phyloP scores from a whole-genome alignment of 1,140 invertebrate genomes.

The Aphelinus atriplicis region DNA sequence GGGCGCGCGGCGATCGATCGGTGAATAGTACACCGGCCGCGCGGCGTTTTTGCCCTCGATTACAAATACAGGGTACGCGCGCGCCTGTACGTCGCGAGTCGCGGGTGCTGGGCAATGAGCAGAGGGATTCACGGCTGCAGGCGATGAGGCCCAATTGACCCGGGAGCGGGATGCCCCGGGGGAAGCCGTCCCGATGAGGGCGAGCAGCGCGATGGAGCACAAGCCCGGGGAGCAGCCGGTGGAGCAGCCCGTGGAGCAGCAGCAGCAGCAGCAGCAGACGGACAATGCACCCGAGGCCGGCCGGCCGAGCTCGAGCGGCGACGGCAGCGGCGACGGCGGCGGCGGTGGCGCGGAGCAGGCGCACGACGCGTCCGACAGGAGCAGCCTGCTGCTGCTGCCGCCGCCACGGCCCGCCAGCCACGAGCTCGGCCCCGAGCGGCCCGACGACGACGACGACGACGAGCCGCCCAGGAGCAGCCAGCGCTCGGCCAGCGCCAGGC shows the following conservation, averaged over 20 bases:
- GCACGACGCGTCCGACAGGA: conserved; percentile 19
- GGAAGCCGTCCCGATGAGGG: conserved; percentile 29
- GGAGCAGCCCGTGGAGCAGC: background rate
- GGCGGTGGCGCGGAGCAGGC: background rate
- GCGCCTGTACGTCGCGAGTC: too few relatives aligned
- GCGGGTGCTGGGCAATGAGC: background rate
- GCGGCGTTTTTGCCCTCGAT: background rate
- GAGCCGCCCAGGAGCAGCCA: conserved; percentile 9
- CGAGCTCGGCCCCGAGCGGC: conserved; percentile 6
- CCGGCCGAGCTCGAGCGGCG: conserved; percentile 4
- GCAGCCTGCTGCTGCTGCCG: background rate
- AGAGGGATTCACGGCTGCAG: too few relatives aligned
- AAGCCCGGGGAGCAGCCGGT: background rate
- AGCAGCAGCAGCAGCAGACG: background rate
- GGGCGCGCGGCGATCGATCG: background rate
- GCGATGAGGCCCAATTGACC: too few relatives aligned
- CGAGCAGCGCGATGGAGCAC: conserved; percentile 38
- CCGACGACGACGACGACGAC: too few relatives aligned
- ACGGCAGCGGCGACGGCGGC: too few relatives aligned
- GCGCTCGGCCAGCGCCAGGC: background rate
- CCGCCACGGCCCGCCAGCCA: too few relatives aligned
- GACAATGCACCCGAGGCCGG: background rate
- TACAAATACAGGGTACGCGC: background rate
- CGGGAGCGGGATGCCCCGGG: too few relatives aligned
- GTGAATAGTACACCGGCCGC: background rate